Percentiles rank a stretch among this genome's conserved stretches.
phyloP scores from a whole-genome alignment of 2,113 vertebrate genomes.

The Platanista minor region DNA sequence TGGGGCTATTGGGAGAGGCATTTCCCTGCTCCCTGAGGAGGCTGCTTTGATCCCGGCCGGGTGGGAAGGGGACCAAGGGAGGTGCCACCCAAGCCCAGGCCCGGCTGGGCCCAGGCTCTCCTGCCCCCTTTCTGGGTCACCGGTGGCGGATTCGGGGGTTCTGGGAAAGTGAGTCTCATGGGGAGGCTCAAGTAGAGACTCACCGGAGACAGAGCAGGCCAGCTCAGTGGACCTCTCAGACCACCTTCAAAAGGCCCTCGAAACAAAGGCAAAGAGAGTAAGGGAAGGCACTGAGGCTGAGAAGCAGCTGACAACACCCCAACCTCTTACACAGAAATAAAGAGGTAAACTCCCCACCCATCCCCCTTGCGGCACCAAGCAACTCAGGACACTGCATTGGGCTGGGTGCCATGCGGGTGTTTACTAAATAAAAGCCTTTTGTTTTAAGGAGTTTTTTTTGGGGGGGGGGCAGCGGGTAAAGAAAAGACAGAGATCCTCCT shows the following conservation, averaged over 20 bases:
- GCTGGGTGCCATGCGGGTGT: not conserved
- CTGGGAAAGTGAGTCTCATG: not conserved
- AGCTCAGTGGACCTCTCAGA: not conserved
- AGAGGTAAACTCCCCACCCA: not conserved
- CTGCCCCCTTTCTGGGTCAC: not conserved
- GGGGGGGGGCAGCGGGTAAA: not conserved
- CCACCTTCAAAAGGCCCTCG: constrained; percentile 26
- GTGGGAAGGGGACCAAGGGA: constrained; percentile 52
- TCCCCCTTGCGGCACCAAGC: not conserved
- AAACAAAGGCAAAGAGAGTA: not conserved
- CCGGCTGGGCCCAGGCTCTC: not conserved
- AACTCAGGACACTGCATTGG: not conserved
- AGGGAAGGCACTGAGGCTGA: not conserved
- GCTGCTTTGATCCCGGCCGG: constrained; percentile 79
- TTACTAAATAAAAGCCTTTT: constrained; percentile 54
- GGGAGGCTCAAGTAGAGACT: constrained; percentile 45
- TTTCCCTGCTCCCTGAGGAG: constrained; percentile 76
- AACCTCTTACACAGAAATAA: not conserved
- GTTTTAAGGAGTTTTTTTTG: constrained; percentile 23
- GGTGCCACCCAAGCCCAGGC: constrained; percentile 34
- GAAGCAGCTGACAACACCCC: not conserved
- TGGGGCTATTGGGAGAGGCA: constrained; percentile 73
- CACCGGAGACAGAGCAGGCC: not conserved
- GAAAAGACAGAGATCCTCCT: not conserved
- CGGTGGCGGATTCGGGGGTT: not conserved